Percentiles rank a stretch among this genome's conserved stretches.
These are phyloP conservation scores for Capitella teleta DNA, from an alignment of 1,140 invertebrate species.

Conservation along the genomic window DNA sequence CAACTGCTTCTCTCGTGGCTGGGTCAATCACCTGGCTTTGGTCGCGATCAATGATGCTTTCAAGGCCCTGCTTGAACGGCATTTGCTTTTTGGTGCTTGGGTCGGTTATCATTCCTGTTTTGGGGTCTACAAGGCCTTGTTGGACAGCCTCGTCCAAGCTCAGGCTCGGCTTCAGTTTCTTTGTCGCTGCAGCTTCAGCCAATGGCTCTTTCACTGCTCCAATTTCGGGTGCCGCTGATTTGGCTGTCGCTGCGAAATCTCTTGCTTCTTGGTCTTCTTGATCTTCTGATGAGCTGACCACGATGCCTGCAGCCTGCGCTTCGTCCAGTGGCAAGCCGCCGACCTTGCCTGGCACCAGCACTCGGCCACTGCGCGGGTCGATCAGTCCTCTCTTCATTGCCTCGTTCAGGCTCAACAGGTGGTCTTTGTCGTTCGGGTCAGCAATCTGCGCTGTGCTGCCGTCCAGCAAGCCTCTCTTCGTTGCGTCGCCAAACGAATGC, in stretches of 20 bases:
- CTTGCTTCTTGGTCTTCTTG: no score
- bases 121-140: slow-evolving; percentile 18
- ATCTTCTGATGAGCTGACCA: no score
- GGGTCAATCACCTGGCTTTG: slow-evolving; percentile 68
- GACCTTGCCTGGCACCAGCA: slow-evolving; percentile 59
- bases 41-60: background rate
- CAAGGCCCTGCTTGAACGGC: slow-evolving; percentile 58
- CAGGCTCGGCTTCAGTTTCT: slow-evolving; percentile 29
- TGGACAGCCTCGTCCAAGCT: slow-evolving; percentile 24
- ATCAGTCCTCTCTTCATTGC: slow-evolving; percentile 60
- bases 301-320: no score
- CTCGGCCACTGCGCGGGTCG: slow-evolving; percentile 58
- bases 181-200: background rate
- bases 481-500: background rate
- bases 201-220: background rate
- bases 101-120: slow-evolving; percentile 40
- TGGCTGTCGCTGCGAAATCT: no score
- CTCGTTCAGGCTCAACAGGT: slow-evolving; percentile 42
- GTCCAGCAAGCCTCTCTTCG: background rate
- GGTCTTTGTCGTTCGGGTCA: slow-evolving; percentile 13
- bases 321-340: no score
- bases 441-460: slow-evolving; percentile 23
- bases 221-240: no score
- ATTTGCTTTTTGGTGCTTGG: slow-evolving; percentile 59
- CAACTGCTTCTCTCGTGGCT: no score